Evolutionary conservation across 2,113 vertebrate species (phyloP).

Genomic region (Ariopsis seemanni): DNA sequence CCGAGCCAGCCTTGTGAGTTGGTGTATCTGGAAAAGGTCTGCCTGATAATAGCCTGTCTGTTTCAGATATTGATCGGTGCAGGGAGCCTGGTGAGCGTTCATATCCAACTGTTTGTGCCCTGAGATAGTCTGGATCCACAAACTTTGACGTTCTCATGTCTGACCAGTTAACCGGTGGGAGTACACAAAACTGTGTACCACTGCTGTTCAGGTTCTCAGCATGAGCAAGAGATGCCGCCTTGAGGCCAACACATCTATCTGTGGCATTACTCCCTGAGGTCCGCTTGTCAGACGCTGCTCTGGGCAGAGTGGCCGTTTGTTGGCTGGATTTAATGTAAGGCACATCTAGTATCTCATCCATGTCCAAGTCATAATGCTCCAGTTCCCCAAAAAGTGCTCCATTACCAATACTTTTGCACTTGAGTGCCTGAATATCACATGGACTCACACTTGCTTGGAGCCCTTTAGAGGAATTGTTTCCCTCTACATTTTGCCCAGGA

Average conservation of each 20-base stretch:
- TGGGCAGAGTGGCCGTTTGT: conserved; percentile 83
- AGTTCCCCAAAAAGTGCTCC: conserved; percentile 82
- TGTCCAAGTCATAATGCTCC: conserved; percentile 97
- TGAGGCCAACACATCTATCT: conserved; percentile 72
- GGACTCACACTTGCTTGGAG: conserved; percentile 61
- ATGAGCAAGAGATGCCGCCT: conserved; percentile 70
- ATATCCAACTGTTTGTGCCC: conserved; percentile 63
- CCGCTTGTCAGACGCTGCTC: conserved; percentile 81
- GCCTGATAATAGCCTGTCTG: conserved; percentile 78
- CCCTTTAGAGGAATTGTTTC: conserved; percentile 72
- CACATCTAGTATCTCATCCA: conserved; percentile 99
- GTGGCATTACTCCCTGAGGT: conserved; percentile 61
- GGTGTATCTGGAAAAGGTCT: conserved; percentile 78
- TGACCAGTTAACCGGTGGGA: conserved; percentile 88
- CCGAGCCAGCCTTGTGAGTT: conserved; percentile 69
- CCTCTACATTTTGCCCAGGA: conserved; percentile 75
- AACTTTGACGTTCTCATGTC: conserved; percentile 84
- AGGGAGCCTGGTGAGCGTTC: conserved; percentile 69
- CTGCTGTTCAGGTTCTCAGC: conserved; percentile 69
- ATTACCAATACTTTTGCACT: conserved; percentile 67
- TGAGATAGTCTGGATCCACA: conserved; percentile 75
- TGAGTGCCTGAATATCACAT: conserved; percentile 66
- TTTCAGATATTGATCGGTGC: conserved; percentile 75
- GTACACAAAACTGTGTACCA: conserved; percentile 80
- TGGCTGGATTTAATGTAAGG: conserved; percentile 96